Percentiles rank a stretch among this genome's conserved stretches.
phyloP scores from a whole-genome alignment of 1,140 invertebrate genomes.

The Eulimnadia texana region DNA sequence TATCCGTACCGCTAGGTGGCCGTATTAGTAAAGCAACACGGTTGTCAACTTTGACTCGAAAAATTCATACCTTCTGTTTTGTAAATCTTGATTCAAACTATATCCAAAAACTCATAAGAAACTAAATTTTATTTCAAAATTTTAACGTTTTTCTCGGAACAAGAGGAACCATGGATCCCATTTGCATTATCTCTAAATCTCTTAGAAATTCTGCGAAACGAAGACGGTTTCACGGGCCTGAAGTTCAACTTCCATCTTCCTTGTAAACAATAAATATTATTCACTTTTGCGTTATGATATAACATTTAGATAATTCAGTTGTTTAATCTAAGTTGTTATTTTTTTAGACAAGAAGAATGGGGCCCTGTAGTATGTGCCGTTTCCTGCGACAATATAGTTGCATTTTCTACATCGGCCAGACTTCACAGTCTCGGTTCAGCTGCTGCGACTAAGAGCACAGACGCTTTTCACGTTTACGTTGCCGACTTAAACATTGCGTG shows the following conservation, averaged over 20 bases:
- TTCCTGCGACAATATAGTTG: background rate
- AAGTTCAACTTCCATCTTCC: background rate
- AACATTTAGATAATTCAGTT: background rate
- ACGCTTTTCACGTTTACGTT: slow-evolving; percentile 57
- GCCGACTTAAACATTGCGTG: slow-evolving; percentile 74
- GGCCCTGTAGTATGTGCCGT: background rate
- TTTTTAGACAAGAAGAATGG: background rate
- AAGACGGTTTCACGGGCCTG: background rate
- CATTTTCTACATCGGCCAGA: background rate
- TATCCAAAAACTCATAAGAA: too few relatives aligned
- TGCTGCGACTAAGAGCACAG: background rate
- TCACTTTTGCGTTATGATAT: too few relatives aligned
- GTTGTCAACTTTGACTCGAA: too few relatives aligned
- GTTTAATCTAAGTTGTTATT: background rate
- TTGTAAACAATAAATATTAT: background rate
- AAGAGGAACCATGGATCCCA: background rate
- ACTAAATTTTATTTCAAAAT: too few relatives aligned
- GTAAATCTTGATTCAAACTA: too few relatives aligned
- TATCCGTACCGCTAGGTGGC: too few relatives aligned
- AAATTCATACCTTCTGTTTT: too few relatives aligned
- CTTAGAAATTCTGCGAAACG: background rate
- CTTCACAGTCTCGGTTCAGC: background rate
- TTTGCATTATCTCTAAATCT: background rate
- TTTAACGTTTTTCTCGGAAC: too few relatives aligned
- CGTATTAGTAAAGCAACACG: too few relatives aligned